These are phyloP conservation scores for Hirtodrosophila cameraria DNA, from an alignment of 2,888 invertebrate species.

Conservation along the genomic window DNA sequence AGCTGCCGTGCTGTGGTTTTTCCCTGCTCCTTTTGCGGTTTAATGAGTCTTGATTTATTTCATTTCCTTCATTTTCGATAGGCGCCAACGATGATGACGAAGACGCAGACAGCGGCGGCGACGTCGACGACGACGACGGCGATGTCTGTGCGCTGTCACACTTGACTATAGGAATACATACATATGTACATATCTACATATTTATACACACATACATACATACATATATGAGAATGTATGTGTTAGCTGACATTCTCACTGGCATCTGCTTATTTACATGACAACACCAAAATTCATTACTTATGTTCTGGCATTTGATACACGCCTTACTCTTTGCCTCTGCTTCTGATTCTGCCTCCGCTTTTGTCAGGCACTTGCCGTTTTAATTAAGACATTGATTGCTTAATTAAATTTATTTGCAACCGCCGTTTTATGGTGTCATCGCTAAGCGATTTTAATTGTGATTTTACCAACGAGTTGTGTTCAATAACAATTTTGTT, in stretches of 20 bases:
- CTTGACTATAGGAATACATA: conserved; percentile 25
- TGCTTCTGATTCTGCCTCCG: conserved; percentile 7
- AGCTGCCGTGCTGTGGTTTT: conserved; percentile 53
- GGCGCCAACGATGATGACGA: conserved; percentile 23
- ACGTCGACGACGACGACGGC: conserved; percentile 25
- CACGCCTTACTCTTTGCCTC: conserved; percentile 4
- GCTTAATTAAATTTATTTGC: conserved; percentile 62
- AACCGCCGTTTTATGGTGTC: conserved; percentile 34
- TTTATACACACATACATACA: neutral
- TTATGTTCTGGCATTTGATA: conserved; percentile 43
- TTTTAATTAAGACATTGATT: conserved; percentile 72
- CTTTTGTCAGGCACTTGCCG: conserved; percentile 36
- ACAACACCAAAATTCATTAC: conserved; percentile 63
- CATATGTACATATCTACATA: conserved; percentile 3
- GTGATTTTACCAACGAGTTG: neutral
- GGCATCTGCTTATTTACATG: conserved; percentile 62
- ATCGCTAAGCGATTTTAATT: conserved; percentile 41
- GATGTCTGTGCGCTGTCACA: conserved; percentile 43
- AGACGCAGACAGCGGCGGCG: conserved; percentile 14
- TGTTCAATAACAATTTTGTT: conserved; percentile 1
- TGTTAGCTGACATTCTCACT: conserved; percentile 18
- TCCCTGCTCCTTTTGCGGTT: conserved; percentile 56
- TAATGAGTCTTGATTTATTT: conserved; percentile 81
- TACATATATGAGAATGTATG: conserved; percentile 15
- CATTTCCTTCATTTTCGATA: conserved; percentile 71